Percentiles rank a stretch among this genome's conserved stretches.
These are phyloP conservation scores for Tragopan temminckii DNA, from an alignment of 2,797 vertebrate genomes.

Conservation along the genomic window DNA sequence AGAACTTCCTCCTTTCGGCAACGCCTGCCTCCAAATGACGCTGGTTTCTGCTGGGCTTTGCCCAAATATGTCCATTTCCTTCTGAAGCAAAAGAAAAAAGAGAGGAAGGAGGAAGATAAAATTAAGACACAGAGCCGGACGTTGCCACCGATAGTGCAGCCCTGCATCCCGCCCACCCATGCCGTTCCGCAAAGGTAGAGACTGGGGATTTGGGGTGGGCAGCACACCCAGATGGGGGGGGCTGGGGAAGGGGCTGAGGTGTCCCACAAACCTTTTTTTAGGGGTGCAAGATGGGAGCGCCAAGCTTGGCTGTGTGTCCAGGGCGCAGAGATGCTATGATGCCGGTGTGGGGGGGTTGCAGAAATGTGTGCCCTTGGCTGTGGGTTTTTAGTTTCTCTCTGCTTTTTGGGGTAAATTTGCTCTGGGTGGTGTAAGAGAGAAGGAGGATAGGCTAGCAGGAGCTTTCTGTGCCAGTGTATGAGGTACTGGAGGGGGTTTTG, in stretches of 20 bases:
- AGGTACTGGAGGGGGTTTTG: not conserved
- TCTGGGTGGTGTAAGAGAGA: not conserved
- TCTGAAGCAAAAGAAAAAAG: not conserved
- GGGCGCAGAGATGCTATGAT: not conserved
- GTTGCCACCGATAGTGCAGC: not conserved
- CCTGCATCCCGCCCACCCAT: not conserved
- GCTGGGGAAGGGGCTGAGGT: accelerated
- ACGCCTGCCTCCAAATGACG: slow-evolving; percentile 58
- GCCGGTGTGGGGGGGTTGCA: accelerated
- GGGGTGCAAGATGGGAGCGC: not conserved
- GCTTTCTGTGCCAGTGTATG: accelerated
- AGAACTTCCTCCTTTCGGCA: slow-evolving; percentile 64
- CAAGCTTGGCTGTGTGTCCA: not conserved
- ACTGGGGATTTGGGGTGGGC: not conserved
- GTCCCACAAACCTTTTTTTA: not conserved
- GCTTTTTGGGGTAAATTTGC: not conserved
- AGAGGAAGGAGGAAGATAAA: not conserved
- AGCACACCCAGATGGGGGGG: not conserved
- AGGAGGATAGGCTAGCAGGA: accelerated
- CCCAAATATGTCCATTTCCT: slow-evolving; percentile 63
- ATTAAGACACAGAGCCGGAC: not conserved
- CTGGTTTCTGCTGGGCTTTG: slow-evolving; percentile 14
- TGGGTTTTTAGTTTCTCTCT: accelerated
- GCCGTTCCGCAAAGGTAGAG: slow-evolving; percentile 69
- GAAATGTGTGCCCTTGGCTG: not conserved